Base-by-base conservation (phyloP, 1,140 invertebrate species). In the Drosophila lacertosa region DNA sequence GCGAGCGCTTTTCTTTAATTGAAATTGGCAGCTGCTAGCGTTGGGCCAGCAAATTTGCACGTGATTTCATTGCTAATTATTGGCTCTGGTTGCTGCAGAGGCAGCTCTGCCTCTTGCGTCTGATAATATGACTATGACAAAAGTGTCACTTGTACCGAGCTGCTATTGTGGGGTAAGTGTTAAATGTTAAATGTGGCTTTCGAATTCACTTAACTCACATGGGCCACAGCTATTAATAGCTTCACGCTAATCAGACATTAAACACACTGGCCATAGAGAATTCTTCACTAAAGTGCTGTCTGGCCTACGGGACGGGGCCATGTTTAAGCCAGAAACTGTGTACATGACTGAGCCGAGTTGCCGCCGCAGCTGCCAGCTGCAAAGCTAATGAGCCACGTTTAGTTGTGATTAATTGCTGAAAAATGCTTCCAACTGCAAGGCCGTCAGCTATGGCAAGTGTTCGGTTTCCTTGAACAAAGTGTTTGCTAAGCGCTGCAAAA, bases 61-160 rank as follows among this genome's bases (percentile, higher is more conserved):
- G 81, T 86, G 81, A 77, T 81, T 65, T 68, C 42, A 50, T 88
- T 86, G 82, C 81, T 77, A 88, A 86, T 86, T 86, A 86, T 88
- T 81, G 60, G 51, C 40, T 57, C 40, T 35, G 44, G 47, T 39
- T 9, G 26, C 6, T 48, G 45, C n/a, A n/a, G n/a, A n/a, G n/a
- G n/a, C n/a, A n/a, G n/a, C 3, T 35, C 32, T 35, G 15, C 18
- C 16, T 32, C 16, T 29, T 1, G 7, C 4, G 10, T n/a, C 16
- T 11, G 44, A 4, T 45, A 24, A 45, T 26, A 26, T 15, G n/a
- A 33, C 35, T 32, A 13, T 47, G 45, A 33, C 33, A 53, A 68
- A 80, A 69, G 67, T 81, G 75, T 68, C 80, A 73, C 29, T 73
- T 73, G 22, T 67, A 33, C 29, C 20, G 39, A 45, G 13, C 18